Evolutionary conservation across 2,113 vertebrate species (phyloP).

Genomic region (Diadophis punctatus): DNA sequence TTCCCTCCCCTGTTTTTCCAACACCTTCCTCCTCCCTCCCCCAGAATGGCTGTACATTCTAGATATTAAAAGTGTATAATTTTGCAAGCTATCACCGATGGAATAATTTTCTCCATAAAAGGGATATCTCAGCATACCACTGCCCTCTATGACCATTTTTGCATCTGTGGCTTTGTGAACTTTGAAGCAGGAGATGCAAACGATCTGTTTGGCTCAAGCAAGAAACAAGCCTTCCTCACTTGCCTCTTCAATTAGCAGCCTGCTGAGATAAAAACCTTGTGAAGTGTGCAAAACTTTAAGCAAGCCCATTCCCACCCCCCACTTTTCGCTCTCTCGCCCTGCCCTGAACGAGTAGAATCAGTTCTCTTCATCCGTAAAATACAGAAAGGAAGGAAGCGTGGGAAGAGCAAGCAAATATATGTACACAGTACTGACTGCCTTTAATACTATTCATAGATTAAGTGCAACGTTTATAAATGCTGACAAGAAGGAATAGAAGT

Average conservation of each 20-base stretch:
- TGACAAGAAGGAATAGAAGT: slow-evolving; percentile 23
- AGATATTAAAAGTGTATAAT: slow-evolving; percentile 13
- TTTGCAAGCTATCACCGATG: slow-evolving; percentile 43
- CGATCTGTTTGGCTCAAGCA: background rate
- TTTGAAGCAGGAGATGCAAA: slow-evolving; percentile 19
- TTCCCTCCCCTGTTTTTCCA: slow-evolving; percentile 1
- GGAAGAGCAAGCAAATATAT: background rate
- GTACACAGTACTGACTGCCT: background rate
- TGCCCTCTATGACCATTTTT: background rate
- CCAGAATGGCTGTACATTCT: slow-evolving; percentile 28
- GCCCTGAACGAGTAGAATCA: background rate
- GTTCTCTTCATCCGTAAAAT: background rate
- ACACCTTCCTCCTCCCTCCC: background rate
- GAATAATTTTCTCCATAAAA: background rate
- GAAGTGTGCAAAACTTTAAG: background rate
- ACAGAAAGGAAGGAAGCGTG: background rate
- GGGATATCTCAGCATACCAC: background rate
- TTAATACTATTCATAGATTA: background rate
- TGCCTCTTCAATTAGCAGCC: background rate
- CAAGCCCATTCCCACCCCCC: accelerated
- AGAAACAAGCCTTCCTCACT: background rate
- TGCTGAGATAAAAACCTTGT: background rate
- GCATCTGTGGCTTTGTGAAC: too few relatives aligned
- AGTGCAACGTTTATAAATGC: slow-evolving; percentile 3
- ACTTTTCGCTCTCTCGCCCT: background rate